Evolutionary conservation across 2,888 invertebrate species (phyloP).

Genomic region (Drosophila neotestacea): DNA sequence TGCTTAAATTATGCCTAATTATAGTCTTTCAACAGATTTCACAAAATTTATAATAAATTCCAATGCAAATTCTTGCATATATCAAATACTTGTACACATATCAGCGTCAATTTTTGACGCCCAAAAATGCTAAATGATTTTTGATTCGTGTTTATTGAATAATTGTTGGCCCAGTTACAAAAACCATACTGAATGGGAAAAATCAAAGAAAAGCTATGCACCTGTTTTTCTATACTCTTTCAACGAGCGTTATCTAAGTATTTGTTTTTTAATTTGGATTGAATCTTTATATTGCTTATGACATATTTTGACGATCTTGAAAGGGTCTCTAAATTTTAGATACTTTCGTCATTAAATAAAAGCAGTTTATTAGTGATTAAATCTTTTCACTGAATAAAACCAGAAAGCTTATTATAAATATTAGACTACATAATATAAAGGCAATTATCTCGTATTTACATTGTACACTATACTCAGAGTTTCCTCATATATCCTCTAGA

Average conservation of each 20-base stretch:
- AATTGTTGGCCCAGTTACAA: conserved; percentile 18
- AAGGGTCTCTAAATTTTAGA: background rate
- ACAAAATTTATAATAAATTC: conserved; percentile 32
- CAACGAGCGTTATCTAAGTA: background rate
- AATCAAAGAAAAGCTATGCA: conserved; percentile 14
- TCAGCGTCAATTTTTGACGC: conserved; percentile 28
- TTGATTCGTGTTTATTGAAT: conserved; percentile 28
- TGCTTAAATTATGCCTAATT: conserved; percentile 9
- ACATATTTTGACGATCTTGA: background rate
- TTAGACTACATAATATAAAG: too few species aligned
- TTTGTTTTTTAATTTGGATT: too few species aligned
- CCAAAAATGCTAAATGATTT: conserved; percentile 25
- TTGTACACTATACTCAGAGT: too few species aligned
- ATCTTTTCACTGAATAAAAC: too few species aligned
- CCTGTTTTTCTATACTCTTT: conserved; percentile 21
- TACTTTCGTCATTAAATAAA: too few species aligned
- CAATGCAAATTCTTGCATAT: conserved; percentile 29
- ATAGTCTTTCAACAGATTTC: conserved; percentile 28
- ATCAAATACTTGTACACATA: conserved; percentile 20
- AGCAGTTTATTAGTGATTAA: too few species aligned
- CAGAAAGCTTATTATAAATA: too few species aligned
- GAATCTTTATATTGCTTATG: background rate
- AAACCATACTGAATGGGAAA: background rate
- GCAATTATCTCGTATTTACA: too few species aligned
- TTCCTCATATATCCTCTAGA: too few species aligned